A percentile compares a stretch with the other conserved stretches of the same genome.
Evolutionary conservation across 1,140 invertebrate genomes (phyloP).

Genomic region (Bombus sibiricus): DNA sequence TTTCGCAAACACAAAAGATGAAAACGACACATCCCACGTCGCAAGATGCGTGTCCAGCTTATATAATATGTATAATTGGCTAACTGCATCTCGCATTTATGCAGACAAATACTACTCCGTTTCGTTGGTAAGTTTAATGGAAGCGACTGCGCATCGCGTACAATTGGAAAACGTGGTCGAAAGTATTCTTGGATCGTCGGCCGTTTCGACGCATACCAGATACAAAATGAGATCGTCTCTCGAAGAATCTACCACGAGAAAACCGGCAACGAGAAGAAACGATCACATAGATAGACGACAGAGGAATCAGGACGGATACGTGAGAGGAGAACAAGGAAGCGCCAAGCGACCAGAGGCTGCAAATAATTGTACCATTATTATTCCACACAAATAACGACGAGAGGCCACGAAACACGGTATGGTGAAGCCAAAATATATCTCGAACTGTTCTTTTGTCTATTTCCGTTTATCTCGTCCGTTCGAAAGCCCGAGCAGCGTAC

Average conservation of each 20-base stretch:
- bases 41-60: neutral
- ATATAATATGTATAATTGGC: neutral
- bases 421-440: neutral
- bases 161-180: neutral
- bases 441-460: neutral
- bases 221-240: neutral
- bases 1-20: neutral
- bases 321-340: slow-evolving; percentile 57
- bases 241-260: neutral
- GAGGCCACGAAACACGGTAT: slow-evolving; percentile 15
- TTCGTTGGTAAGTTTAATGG: no score
- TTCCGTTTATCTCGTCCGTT: slow-evolving; percentile 21
- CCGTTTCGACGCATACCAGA: neutral
- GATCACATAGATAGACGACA: neutral
- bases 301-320: neutral
- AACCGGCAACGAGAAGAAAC: neutral
- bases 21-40: neutral
- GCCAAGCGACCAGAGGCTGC: slow-evolving; percentile 75
- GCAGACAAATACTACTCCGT: neutral
- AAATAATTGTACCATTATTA: slow-evolving; percentile 80
- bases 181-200: neutral
- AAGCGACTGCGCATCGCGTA: neutral
- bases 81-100: neutral
- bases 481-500: neutral
- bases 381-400: slow-evolving; percentile 62